Evolutionary conservation across 2,113 vertebrate genomes (phyloP).

Genomic region (Psittacula cyanocephala): DNA sequence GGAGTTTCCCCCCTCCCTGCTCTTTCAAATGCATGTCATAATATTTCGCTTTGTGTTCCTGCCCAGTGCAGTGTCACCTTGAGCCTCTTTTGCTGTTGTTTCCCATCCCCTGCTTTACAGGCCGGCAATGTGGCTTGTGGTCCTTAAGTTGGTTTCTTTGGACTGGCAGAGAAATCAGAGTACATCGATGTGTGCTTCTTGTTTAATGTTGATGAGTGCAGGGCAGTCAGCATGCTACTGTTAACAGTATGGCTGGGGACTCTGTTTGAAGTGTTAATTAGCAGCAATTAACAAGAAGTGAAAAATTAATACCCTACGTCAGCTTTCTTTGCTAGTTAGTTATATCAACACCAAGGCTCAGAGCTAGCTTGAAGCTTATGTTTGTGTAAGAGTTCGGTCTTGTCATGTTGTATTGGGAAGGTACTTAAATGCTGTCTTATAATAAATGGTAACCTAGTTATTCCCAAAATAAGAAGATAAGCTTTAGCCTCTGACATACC

Average conservation of each 20-base stretch:
- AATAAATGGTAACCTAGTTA: not conserved
- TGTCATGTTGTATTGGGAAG: not conserved
- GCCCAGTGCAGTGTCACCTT: not conserved
- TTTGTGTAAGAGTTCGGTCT: not conserved
- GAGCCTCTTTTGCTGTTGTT: not conserved
- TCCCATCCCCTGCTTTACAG: not conserved
- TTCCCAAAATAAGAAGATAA: not conserved
- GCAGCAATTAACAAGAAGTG: conserved; percentile 56
- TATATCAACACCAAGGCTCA: conserved; percentile 3
- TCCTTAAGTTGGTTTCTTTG: not conserved
- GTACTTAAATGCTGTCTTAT: not conserved
- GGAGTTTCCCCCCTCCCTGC: not conserved
- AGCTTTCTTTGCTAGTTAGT: conserved; percentile 40
- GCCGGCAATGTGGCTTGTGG: not conserved
- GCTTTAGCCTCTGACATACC: not conserved
- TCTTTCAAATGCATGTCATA: not conserved
- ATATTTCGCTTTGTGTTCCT: not conserved
- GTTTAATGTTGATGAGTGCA: not conserved
- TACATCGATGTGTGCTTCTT: not conserved
- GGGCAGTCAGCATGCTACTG: not conserved
- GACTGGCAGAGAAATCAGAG: not conserved
- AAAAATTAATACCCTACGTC: conserved; percentile 52
- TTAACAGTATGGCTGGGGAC: conserved; percentile 39
- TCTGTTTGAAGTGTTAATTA: conserved; percentile 63
- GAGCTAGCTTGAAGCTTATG: not conserved